phyloP scores from a whole-genome alignment of 2,888 invertebrate genomes.

The Cremastinae sp. region DNA sequence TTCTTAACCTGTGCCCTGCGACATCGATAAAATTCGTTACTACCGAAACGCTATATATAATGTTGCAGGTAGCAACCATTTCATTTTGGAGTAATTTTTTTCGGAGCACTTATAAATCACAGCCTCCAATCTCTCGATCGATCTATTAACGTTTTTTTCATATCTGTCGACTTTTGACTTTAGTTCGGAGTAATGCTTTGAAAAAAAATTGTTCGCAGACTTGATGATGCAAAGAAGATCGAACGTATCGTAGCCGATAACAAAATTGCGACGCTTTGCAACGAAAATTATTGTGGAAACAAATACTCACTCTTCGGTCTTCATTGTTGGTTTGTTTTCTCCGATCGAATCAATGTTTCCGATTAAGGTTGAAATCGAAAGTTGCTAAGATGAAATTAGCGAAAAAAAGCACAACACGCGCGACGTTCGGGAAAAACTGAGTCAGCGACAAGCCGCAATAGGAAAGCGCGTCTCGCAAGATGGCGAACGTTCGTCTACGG shows the following conservation, averaged over 20 bases:
- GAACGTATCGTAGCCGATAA: slow-evolving; percentile 22
- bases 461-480: slow-evolving; percentile 70
- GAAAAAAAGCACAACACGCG: slow-evolving; percentile 60
- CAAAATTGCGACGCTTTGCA: slow-evolving; percentile 6
- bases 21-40: not conserved
- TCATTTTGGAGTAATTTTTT: too few species aligned
- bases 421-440: slow-evolving; percentile 45
- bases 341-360: too few species aligned
- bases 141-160: too few species aligned
- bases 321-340: slow-evolving; percentile 69
- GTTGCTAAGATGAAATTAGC: slow-evolving; percentile 52
- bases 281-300: slow-evolving; percentile 24
- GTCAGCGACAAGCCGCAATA: slow-evolving; percentile 5
- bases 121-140: too few species aligned
- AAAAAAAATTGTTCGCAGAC: not conserved
- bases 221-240: not conserved
- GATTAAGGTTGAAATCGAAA: not conserved
- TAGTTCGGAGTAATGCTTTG: too few species aligned
- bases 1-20: slow-evolving; percentile 68
- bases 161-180: too few species aligned
- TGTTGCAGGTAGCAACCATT: too few species aligned
- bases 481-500: slow-evolving; percentile 64
- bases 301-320: slow-evolving; percentile 71
- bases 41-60: too few species aligned
- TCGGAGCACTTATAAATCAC: too few species aligned